Base-by-base conservation (phyloP, 2,113 vertebrate genomes). In the Nothobranchius furzeri region DNA sequence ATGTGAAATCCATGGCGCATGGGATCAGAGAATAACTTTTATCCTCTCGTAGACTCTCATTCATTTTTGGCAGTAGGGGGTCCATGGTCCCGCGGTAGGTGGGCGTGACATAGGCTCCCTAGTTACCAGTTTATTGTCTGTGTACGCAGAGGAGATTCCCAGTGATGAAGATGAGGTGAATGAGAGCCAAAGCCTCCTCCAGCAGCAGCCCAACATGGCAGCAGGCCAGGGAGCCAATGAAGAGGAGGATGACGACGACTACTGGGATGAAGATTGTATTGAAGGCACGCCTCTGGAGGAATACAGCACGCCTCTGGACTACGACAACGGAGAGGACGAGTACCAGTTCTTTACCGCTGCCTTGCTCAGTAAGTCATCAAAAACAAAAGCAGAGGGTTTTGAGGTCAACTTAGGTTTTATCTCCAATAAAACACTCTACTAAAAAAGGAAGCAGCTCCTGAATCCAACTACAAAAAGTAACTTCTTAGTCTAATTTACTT, bases 211-310 rank as follows among this genome's bases (percentile, higher is more conserved):
- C 0, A 9, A 86, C 37, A 88, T 88, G 42, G 79, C 89, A 0
- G 73, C 68, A 0, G 78, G 84, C 12, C 87, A 79, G 17, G 81
- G 65, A 0, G 78, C 75, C 0, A 89, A 91, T 0, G 94, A 94
- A 0, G 95, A 96, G 0, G 94, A 96, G 0, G 83, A 88, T 0
- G 95, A 95, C 0, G 96, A 98, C 0, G 96, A 97, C 0, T 95
- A 95, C 85, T 98, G 96, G 96, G 96, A 98, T n/a, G 96, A 98
- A 36, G 95, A 98, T 1, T 93, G 93, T 0, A 84, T 98, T 61
- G 96, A 98, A 70, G 98, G 98, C 52, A 98, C 96, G 0, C 94
- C 95, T 3, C 93, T 99, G 7, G 97, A 99, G 85, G 95, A 96
- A 24, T 99, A 98, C 89, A 95, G 93, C 86, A 99, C 98, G 0